These are phyloP conservation scores for Chrysomallon squamiferum DNA, from an alignment of 1,140 invertebrate species.

Conservation along the genomic window DNA sequence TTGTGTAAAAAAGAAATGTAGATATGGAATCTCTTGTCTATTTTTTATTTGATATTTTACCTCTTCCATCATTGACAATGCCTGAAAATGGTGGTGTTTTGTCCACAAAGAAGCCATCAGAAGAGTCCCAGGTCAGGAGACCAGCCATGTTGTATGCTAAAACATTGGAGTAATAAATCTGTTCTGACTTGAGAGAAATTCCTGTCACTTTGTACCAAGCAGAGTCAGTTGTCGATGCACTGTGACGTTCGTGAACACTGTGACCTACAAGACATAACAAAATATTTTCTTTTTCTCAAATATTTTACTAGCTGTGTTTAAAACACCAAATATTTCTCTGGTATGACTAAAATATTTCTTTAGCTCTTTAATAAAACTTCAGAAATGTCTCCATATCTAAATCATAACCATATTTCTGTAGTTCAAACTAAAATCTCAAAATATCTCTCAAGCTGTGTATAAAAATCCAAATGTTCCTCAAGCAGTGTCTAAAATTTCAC, in stretches of 20 bases:
- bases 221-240: background rate
- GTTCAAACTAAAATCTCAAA: too few relatives aligned
- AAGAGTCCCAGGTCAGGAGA: slow-evolving; percentile 10
- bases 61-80: background rate
- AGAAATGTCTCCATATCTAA: too few relatives aligned
- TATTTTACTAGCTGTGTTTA: too few relatives aligned
- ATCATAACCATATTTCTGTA: too few relatives aligned
- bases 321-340: too few relatives aligned
- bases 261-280: background rate
- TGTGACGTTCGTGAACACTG: background rate
- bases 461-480: too few relatives aligned
- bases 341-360: too few relatives aligned
- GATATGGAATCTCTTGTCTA: background rate
- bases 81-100: slow-evolving; percentile 21
- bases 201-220: background rate
- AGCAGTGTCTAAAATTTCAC: too few relatives aligned
- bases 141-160: slow-evolving; percentile 2
- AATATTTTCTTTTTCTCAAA: too few relatives aligned
- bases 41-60: background rate
- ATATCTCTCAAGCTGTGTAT: too few relatives aligned
- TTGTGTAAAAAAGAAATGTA: too few relatives aligned
- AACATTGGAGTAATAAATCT: background rate
- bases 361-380: too few relatives aligned
- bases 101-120: slow-evolving; percentile 42
- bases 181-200: background rate